These are phyloP conservation scores for Oxyscelio sp. DNA, from an alignment of 2,888 invertebrate genomes.

Conservation along the genomic window DNA sequence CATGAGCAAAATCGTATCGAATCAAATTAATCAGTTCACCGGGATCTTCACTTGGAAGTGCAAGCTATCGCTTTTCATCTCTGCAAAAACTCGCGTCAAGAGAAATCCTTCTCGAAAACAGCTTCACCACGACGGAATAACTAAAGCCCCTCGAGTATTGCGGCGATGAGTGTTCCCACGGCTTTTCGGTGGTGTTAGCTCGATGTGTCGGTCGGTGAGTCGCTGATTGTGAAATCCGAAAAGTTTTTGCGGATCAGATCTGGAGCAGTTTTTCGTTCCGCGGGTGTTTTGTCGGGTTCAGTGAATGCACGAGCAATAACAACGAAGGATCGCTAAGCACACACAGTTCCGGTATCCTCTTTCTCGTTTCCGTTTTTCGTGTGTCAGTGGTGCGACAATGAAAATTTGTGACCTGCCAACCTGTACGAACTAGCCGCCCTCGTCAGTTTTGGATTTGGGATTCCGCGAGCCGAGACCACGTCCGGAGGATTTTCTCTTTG, in stretches of 20 bases:
- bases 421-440: background rate
- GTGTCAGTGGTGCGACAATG: conserved; percentile 26
- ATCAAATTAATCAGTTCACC: too few species aligned
- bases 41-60: too few species aligned
- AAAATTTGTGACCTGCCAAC: background rate
- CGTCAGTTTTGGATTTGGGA: conserved; percentile 9
- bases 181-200: background rate
- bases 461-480: background rate
- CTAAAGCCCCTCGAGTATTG: background rate
- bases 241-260: conserved; percentile 5
- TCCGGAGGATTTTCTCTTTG: conserved; percentile 2
- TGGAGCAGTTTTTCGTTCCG: background rate
- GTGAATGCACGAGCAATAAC: conserved; percentile 47
- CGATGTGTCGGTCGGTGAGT: background rate
- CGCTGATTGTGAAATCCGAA: background rate
- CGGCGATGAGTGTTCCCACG: background rate
- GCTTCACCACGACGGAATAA: background rate
- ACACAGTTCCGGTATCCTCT: background rate
- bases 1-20: too few species aligned
- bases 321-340: conserved; percentile 24
- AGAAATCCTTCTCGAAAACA: too few species aligned
- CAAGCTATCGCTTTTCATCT: too few species aligned
- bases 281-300: conserved; percentile 35
- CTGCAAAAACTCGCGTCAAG: too few species aligned
- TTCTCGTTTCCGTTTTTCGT: background rate